Conservation (phyloP, 1,140 invertebrate species). For the Pseudomyrmex dendroicus region DNA sequence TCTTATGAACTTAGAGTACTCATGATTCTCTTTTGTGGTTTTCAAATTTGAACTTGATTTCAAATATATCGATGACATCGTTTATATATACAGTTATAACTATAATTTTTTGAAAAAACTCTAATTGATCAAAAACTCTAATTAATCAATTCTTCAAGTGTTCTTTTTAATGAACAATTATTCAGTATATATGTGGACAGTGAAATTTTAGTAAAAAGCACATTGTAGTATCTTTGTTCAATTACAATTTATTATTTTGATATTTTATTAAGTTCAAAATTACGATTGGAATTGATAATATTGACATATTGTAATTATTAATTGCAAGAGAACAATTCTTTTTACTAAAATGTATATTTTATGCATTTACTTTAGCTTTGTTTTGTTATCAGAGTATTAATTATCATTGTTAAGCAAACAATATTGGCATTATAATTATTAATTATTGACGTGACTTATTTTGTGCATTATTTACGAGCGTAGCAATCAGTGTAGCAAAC, state of each 20-base stretch:
- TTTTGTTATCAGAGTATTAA: background rate
- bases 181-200: no score
- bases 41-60: background rate
- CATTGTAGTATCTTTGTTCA: background rate
- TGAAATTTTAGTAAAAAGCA: background rate
- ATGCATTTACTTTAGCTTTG: background rate
- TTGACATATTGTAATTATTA: no score
- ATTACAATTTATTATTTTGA: background rate
- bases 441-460: conserved; percentile 26
- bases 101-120: no score
- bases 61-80: no score
- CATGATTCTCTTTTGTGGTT: background rate
- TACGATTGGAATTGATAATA: conserved; percentile 15
- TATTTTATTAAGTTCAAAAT: conserved; percentile 22
- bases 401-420: background rate
- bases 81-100: no score
- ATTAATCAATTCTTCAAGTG: no score
- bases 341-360: no score
- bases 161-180: no score
- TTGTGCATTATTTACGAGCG: conserved; percentile 43
- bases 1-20: background rate
- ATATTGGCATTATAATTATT: conserved; percentile 4
- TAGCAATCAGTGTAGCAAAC: background rate
- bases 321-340: no score
- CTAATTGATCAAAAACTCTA: no score